Percentiles rank a stretch among this genome's conserved stretches.
phyloP scores from a whole-genome alignment of 2,888 invertebrate species.

The Tenthredo livida region DNA sequence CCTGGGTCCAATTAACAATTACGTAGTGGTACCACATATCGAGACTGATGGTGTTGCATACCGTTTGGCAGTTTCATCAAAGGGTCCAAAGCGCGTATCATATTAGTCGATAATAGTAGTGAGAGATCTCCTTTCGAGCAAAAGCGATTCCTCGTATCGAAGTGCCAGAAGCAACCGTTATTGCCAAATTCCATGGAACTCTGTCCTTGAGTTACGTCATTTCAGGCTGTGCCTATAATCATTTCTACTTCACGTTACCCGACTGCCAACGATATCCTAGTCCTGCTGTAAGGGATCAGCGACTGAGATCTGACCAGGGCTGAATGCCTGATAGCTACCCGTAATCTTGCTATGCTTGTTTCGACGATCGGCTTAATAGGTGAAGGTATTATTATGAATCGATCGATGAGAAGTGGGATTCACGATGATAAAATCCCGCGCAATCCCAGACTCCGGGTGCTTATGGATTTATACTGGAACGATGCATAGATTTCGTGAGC shows the following conservation, averaged over 20 bases:
- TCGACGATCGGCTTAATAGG: background rate
- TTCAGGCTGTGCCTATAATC: background rate
- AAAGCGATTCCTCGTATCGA: background rate
- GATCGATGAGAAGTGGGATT: background rate
- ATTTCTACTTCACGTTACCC: background rate
- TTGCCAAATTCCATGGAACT: background rate
- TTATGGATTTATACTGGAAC: too few species aligned
- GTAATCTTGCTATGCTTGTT: background rate
- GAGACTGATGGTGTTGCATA: background rate
- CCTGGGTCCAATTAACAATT: slow-evolving; percentile 23
- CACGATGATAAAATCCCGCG: background rate
- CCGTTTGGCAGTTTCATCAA: slow-evolving; percentile 1
- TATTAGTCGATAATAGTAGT: background rate
- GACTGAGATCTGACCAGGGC: background rate
- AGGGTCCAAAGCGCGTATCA: background rate
- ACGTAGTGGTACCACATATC: background rate
- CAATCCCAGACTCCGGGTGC: too few species aligned
- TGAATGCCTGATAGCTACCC: background rate
- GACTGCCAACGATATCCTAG: background rate
- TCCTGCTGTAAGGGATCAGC: background rate
- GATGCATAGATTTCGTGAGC: background rate
- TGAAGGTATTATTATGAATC: background rate
- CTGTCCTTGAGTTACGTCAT: background rate
- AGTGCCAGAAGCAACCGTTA: background rate
- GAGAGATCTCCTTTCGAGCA: background rate